Evolutionary conservation across 1,140 invertebrate genomes (phyloP), one percentile per base, ranked within the genome.

Genomic region (Drosophila azteca): DNA sequence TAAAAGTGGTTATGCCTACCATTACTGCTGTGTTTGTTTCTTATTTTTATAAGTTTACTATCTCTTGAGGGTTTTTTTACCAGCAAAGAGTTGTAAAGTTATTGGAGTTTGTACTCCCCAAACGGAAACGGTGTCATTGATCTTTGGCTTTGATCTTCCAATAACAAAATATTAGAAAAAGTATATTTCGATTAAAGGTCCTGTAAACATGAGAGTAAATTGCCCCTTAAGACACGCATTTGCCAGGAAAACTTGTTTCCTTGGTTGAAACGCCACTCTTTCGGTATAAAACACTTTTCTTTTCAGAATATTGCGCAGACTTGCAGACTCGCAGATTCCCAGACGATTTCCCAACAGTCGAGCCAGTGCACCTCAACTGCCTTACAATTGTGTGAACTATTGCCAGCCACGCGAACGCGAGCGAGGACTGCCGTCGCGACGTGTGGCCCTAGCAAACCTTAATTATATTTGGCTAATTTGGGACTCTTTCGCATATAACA

Each of bases 341-440:
- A 72, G 22, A 57, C 35, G 46, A 59, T 63, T 69, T 70, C 57
- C 39, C 45, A 49, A 67, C 44, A 4, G 9, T 45, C 29, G 20
- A 51, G 6, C 22, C 24, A 52, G 29, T 29, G 43, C 65, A 67
- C 35, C 29, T 15, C 26, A 39, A 17, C 39, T 45, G 15, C 43
- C 17, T 58, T 69, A 87, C 77, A 85, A 85, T 81, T 75, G 82
- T 85, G 81, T 78, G 82, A 85, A 87, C 63, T 66, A 78, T 78
- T 59, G 81, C 73, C 74, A 70, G 81, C 53, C 52, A 46, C 52
- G 5, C 31, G n/a, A 35, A 20, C 17, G 1, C n/a, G 22, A 64
- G 39, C 35, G 63, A 35, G 39, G 69, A 51, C 52, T 48, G 13
- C 55, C 50, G 17, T 20, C 17, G 17, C 44, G 26, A 59, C 58